Percentiles rank a stretch among this genome's conserved stretches.
phyloP scores from a whole-genome alignment of 2,113 vertebrate species.

The Chrysochloris asiatica region DNA sequence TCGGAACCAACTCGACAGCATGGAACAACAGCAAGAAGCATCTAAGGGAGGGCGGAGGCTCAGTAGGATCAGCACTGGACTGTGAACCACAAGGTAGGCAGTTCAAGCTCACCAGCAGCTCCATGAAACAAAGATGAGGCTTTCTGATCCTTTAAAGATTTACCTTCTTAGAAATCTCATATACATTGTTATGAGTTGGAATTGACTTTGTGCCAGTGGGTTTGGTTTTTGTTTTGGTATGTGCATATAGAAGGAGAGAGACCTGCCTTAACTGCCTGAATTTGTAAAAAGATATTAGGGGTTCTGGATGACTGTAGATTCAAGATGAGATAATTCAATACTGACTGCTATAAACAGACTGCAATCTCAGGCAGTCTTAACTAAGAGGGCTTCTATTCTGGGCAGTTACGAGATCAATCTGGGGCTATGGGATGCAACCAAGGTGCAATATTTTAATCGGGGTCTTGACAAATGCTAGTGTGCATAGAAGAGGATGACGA shows the following conservation, averaged over 20 bases:
- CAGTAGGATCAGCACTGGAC: too few species aligned
- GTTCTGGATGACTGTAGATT: not conserved
- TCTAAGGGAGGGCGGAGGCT: too few species aligned
- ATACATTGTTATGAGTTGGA: too few species aligned
- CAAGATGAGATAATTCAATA: not conserved
- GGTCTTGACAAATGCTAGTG: not conserved
- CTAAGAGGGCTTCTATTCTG: not conserved
- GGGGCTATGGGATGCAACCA: not conserved
- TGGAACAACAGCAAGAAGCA: too few species aligned
- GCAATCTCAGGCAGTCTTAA: not conserved
- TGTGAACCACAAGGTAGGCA: too few species aligned
- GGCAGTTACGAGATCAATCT: not conserved
- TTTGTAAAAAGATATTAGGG: not conserved
- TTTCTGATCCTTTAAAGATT: too few species aligned
- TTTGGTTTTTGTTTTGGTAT: too few species aligned
- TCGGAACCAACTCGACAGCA: too few species aligned
- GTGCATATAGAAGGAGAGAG: not conserved
- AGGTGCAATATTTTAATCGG: not conserved
- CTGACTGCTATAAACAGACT: not conserved
- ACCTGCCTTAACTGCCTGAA: not conserved
- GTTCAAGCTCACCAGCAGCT: too few species aligned
- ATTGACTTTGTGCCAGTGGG: too few species aligned
- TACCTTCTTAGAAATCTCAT: too few species aligned
- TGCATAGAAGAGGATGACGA: not conserved
- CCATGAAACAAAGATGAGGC: too few species aligned